A percentile compares a stretch with the other conserved stretches of the same genome.
Evolutionary conservation across 1,140 invertebrate species (phyloP).

Genomic region (Saxidomus purpurata): DNA sequence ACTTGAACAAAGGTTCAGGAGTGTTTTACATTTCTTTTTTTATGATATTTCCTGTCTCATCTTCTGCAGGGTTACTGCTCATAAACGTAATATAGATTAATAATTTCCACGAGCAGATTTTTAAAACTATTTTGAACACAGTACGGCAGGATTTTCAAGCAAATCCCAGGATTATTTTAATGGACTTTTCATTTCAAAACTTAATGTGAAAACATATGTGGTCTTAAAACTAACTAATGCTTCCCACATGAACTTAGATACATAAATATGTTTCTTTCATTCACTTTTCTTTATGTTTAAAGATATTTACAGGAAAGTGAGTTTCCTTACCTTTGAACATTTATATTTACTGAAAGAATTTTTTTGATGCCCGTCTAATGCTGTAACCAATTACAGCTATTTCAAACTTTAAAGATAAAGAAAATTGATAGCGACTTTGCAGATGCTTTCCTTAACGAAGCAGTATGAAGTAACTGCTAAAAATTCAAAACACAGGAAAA

Average conservation of each 20-base stretch:
- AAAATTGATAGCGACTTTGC: background rate
- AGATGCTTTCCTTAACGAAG: background rate
- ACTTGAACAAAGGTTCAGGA: background rate
- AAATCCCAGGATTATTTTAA: slow-evolving; percentile 26
- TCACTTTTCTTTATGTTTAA: background rate
- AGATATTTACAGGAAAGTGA: background rate
- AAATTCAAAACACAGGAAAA: background rate
- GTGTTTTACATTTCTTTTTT: no score
- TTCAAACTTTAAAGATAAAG: background rate
- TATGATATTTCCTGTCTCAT: no score
- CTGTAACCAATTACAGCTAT: background rate
- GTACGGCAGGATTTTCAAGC: background rate
- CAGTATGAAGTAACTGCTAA: background rate
- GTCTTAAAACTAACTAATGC: background rate
- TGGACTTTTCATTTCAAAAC: background rate
- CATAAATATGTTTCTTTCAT: slow-evolving; percentile 30
- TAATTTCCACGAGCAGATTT: background rate
- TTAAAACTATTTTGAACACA: background rate
- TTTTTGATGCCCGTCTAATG: background rate
- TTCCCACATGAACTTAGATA: background rate
- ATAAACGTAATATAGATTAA: background rate
- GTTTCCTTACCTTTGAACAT: background rate
- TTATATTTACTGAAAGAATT: background rate
- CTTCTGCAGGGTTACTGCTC: no score
- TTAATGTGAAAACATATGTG: slow-evolving; percentile 5